Evolutionary conservation across 2,797 vertebrate genomes (phyloP).

Genomic region (Lagodon rhomboides): DNA sequence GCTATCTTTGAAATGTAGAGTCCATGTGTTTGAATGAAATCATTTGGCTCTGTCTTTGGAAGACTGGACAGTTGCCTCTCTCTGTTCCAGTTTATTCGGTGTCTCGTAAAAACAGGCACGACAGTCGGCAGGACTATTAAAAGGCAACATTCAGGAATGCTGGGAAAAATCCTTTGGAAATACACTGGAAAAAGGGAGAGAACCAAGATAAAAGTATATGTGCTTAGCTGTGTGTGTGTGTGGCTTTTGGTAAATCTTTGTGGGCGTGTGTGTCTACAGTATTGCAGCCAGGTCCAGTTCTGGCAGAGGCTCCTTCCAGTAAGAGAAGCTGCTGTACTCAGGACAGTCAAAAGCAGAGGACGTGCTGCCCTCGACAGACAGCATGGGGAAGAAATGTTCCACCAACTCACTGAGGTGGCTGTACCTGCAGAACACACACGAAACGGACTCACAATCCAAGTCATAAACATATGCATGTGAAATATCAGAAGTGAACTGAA

Average conservation of each 20-base stretch:
- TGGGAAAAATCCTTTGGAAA: slow-evolving; percentile 17
- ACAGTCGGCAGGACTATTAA: slow-evolving; percentile 13
- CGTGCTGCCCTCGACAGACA: slow-evolving; percentile 61
- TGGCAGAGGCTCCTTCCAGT: slow-evolving; percentile 88
- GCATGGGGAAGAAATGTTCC: slow-evolving; percentile 92
- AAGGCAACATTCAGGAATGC: slow-evolving; percentile 28
- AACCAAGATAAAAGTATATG: not conserved
- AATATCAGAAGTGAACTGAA: not conserved
- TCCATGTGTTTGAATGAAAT: not conserved
- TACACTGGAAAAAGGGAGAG: slow-evolving; percentile 1
- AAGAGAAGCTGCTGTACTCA: slow-evolving; percentile 90
- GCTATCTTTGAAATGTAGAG: slow-evolving; percentile 16
- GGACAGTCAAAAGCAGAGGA: slow-evolving; percentile 83
- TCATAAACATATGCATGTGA: not conserved
- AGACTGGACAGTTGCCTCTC: not conserved
- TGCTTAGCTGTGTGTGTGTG: slow-evolving; percentile 11
- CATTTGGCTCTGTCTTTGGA: slow-evolving; percentile 5
- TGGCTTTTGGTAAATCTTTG: not conserved
- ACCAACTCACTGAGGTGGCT: slow-evolving; percentile 90
- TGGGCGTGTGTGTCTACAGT: slow-evolving; percentile 57
- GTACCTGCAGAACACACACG: slow-evolving; percentile 84
- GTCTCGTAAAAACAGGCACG: slow-evolving; percentile 40
- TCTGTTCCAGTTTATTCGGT: slow-evolving; percentile 27
- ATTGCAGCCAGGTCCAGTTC: slow-evolving; percentile 79
- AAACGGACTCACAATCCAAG: not conserved